Base-by-base conservation (phyloP, 2,797 vertebrate species). In the Steatocranus sp. region DNA sequence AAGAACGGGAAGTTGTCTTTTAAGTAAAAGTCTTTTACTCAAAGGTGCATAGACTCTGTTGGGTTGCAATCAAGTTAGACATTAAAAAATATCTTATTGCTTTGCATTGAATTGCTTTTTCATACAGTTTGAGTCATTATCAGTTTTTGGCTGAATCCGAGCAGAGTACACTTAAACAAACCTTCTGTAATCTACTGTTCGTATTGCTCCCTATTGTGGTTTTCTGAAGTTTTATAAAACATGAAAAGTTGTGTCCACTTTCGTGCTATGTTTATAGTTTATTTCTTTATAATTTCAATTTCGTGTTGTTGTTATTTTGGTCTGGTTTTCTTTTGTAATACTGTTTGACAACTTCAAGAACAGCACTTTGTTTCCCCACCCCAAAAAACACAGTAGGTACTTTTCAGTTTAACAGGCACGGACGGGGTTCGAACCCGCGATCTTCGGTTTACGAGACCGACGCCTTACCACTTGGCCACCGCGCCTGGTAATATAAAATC, bases 381-480 rank as follows among this genome's bases (percentile, higher is more conserved):
- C n/a, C 5, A 38, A 66, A 66, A 41, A 23, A 23, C 18, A 23
- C 7, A 38, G 3, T 23, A 2, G 6, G 0, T 2, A 23, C 7
- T 10, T 0, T 1, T 18, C 30, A 17, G 0, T 25, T 20, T 36
- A 20, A 3, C 17, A 91, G 68, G 74, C 91, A 96, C 87, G 89
- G 90, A 90, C 93, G 86, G 56, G 82, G 83, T 96, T 97, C 96
- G 96, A 97, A 97, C 96, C 96, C 96, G 96, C 95, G 96, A 96
- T 96, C 96, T 97, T 97, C 96, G 96, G 97, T 97, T 97, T 97
- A 97, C 97, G 97, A 97, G 96, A 97, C 97, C 97, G 97, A 97
- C 96, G 96, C 96, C 96, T 96, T 97, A 97, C 96, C 97, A 98
- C 97, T 97, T 98, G 97, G 97, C 97, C 98, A 99, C 98, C 98